Base-by-base conservation (phyloP, 2,113 vertebrate species). In the Ictalurus punctatus region DNA sequence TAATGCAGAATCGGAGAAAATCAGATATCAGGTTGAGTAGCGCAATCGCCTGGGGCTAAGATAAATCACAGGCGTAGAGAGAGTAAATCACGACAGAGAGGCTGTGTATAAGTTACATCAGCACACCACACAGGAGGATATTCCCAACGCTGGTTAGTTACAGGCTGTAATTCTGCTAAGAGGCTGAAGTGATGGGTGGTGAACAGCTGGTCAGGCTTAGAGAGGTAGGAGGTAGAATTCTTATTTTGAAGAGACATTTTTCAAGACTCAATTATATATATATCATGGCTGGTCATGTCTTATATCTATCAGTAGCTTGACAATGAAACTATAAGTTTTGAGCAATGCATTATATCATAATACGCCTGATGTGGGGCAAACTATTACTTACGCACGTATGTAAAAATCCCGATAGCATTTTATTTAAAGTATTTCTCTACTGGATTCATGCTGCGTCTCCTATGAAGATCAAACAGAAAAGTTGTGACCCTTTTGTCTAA, bases 71-170 rank as follows among this genome's bases (percentile, higher is more conserved):
- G 80, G 84, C 19, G 25, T 82, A 34, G 25, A 2, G 21, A 23
- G 82, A 21, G 71, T 92, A 92, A 91, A 92, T 93, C 92, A 85
- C 48, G n/a, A 69, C 48, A n/a, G 69, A 65, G 27, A 91, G 79
- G 56, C 63, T 25, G 30, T 27, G 37, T 65, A 73, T 90, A 87
- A 21, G 59, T 84, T 82, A 90, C 61, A 87, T 83, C 63, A 73
- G 67, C 79, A 40, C 2, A 88, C 92, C 91, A 90, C 88, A 86
- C 90, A 44, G 83, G 69, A 89, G 85, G 82, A 84, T 89, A 86
- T 89, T 71, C 83, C 81, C 84, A 78, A 83, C 86, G 5, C 30
- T 30, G 3, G 78, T 94, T 91, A 92, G 93, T 93, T 93, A 90
- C 25, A 88, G 92, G 52, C 74, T 40, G 85, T 92, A 92, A 93